Percentiles rank a stretch among this genome's conserved stretches.
Evolutionary conservation across 1,140 invertebrate species (phyloP).

Genomic region (Augochlora pura): DNA sequence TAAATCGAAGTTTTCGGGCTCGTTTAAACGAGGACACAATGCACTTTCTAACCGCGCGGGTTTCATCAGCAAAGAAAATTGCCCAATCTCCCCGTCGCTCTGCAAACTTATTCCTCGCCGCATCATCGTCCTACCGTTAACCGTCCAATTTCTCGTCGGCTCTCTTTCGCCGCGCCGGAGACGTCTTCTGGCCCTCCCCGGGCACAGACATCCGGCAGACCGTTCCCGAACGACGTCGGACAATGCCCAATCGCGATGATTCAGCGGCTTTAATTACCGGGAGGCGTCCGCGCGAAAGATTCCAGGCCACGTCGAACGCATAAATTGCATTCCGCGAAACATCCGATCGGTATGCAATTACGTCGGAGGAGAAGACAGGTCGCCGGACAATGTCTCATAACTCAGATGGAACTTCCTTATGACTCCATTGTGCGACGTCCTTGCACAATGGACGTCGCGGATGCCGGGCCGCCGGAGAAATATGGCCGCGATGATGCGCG

Average conservation of each 20-base stretch:
- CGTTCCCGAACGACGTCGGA: background rate
- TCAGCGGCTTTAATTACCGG: slow-evolving; percentile 34
- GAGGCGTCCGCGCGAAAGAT: slow-evolving; percentile 22
- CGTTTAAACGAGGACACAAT: too few relatives aligned
- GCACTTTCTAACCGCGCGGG: too few relatives aligned
- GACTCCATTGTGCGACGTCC: slow-evolving; percentile 54
- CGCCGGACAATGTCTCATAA: slow-evolving; percentile 58
- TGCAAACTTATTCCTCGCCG: too few relatives aligned
- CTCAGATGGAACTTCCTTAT: slow-evolving; percentile 51
- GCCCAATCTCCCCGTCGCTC: too few relatives aligned
- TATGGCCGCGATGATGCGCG: slow-evolving; percentile 44
- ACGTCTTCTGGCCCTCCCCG: too few relatives aligned
- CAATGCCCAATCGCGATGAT: background rate
- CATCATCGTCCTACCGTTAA: too few relatives aligned
- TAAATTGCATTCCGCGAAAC: slow-evolving; percentile 53
- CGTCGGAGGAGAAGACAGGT: slow-evolving; percentile 30
- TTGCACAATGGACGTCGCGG: slow-evolving; percentile 31
- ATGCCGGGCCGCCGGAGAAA: background rate
- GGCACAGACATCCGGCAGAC: background rate
- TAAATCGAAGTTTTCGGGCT: too few relatives aligned
- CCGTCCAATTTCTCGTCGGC: too few relatives aligned
- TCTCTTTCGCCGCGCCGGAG: too few relatives aligned
- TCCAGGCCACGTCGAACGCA: slow-evolving; percentile 14
- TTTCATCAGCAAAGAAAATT: too few relatives aligned
- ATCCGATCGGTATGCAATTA: slow-evolving; percentile 58